A percentile compares a stretch with the other conserved stretches of the same genome.
Evolutionary conservation across 2,113 vertebrate species (phyloP).

Genomic region (Percopsis transmontana): DNA sequence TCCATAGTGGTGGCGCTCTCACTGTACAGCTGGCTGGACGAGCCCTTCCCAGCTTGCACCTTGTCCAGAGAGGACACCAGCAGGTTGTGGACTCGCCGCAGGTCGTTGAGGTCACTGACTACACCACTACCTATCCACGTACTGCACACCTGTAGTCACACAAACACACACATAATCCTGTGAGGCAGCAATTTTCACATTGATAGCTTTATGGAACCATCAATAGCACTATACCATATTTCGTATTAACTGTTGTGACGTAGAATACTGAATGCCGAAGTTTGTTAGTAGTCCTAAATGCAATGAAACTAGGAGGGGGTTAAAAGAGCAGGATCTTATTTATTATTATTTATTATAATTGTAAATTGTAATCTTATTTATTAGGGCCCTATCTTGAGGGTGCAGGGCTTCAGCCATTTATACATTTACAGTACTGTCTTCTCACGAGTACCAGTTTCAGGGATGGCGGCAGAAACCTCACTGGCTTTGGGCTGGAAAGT

Average conservation of each 20-base stretch:
- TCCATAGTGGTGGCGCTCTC: conserved; percentile 99
- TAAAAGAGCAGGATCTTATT: no score
- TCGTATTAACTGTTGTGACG: no score
- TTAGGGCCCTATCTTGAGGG: no score
- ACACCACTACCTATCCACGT: conserved; percentile 98
- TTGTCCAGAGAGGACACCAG: conserved; percentile 98
- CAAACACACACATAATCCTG: background rate
- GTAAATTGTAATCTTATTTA: no score
- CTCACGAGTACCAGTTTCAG: background rate
- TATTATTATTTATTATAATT: no score
- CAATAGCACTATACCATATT: no score
- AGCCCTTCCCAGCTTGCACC: conserved; percentile 92
- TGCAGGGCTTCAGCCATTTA: no score
- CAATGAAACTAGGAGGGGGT: no score
- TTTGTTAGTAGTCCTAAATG: no score
- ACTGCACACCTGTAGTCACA: conserved; percentile 87
- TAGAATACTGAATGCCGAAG: no score
- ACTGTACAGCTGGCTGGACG: conserved; percentile 93
- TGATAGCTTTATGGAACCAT: no score
- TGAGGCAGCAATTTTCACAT: background rate
- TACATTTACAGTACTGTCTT: no score
- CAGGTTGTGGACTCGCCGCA: conserved; percentile 95
- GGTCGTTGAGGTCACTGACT: conserved; percentile 96
- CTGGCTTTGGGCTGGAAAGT: conserved; percentile 3
- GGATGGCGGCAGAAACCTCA: background rate